A percentile compares a stretch with the other conserved stretches of the same genome.
Evolutionary conservation across 2,888 invertebrate genomes (phyloP).

Genomic region (Luffia ferchaultella): DNA sequence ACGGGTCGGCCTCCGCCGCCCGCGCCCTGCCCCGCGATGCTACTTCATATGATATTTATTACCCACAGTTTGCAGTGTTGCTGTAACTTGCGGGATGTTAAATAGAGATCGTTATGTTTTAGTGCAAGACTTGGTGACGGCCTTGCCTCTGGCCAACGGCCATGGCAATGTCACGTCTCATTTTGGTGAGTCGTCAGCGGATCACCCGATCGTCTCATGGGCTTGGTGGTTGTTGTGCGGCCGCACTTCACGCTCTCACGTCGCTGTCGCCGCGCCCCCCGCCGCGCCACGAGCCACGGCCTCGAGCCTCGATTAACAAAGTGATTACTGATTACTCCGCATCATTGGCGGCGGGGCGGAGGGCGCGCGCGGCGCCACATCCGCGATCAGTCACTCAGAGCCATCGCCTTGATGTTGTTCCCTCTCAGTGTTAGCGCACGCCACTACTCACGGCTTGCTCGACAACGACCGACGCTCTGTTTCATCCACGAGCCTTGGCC

Average conservation of each 20-base stretch:
- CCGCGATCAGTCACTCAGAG: background rate
- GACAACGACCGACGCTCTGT: background rate
- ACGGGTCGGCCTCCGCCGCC: background rate
- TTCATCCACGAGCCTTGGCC: background rate
- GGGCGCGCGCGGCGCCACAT: background rate
- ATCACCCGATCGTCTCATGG: conserved; percentile 47
- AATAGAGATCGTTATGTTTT: conserved; percentile 61
- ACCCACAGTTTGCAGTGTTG: background rate
- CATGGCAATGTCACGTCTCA: conserved; percentile 63
- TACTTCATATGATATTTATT: too few relatives aligned
- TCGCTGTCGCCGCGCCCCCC: conserved; percentile 3
- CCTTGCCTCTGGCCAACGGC: conserved; percentile 65
- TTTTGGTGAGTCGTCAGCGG: conserved; percentile 64
- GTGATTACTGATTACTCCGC: too few relatives aligned
- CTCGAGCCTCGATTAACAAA: too few relatives aligned
- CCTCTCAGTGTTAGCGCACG: background rate
- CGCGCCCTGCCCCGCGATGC: background rate
- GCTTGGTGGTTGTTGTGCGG: conserved; percentile 60
- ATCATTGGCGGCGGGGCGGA: too few relatives aligned
- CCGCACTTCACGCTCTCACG: background rate
- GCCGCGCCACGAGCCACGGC: too few relatives aligned
- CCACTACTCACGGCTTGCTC: background rate
- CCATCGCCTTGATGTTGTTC: background rate
- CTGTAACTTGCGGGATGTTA: conserved; percentile 37
- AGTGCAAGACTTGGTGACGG: conserved; percentile 68